Percentiles rank a stretch among this genome's conserved stretches.
phyloP scores from a whole-genome alignment of 2,113 vertebrate species.

The Nicator chloris region DNA sequence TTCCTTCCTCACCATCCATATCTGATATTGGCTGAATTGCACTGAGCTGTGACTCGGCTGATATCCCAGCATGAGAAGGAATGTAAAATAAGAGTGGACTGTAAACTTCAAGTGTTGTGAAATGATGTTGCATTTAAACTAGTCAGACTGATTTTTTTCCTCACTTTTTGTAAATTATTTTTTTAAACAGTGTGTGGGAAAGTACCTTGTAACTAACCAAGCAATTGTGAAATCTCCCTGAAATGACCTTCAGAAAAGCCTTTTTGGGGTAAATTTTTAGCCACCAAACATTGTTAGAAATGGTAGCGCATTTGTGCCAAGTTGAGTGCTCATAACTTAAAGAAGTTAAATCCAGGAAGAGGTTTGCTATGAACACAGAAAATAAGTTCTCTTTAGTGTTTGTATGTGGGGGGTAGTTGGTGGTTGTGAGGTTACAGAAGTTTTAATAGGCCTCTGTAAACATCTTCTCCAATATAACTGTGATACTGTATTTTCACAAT shows the following conservation, averaged over 20 bases:
- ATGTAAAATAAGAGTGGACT: not conserved
- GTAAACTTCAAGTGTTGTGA: not conserved
- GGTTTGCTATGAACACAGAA: not conserved
- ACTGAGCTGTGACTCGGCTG: not conserved
- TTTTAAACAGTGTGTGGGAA: not conserved
- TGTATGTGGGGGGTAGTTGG: not conserved
- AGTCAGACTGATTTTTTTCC: fast-evolving
- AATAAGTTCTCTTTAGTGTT: not conserved
- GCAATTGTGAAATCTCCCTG: not conserved
- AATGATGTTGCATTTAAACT: not conserved
- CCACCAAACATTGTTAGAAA: not conserved
- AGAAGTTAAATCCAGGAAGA: not conserved
- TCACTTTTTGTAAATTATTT: not conserved
- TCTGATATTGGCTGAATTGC: not conserved
- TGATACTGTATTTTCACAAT: not conserved
- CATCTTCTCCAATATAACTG: not conserved
- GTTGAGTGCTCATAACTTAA: not conserved
- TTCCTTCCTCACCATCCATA: fast-evolving
- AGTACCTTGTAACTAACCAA: not conserved
- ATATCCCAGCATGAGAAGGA: not conserved
- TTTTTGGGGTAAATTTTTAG: not conserved
- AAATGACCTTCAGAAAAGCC: not conserved
- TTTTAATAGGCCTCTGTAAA: not conserved
- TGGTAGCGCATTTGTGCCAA: not conserved
- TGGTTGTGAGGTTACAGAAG: not conserved